Evolutionary conservation across 2,888 invertebrate genomes (phyloP).

Genomic region (Bugulina stolonifera): DNA sequence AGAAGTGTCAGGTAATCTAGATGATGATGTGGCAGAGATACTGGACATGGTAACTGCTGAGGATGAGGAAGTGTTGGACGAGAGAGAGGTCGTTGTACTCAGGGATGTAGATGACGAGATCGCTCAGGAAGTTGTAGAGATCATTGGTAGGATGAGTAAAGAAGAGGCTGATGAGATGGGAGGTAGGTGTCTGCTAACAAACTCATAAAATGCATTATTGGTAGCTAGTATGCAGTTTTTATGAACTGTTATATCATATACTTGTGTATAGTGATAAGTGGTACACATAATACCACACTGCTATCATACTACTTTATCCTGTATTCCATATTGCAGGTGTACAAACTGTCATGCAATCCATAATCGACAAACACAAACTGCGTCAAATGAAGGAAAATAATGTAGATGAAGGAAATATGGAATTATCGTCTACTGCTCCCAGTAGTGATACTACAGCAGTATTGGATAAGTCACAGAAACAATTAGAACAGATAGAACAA

Average conservation of each 20-base stretch:
- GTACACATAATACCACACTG: too few species aligned
- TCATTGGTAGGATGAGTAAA: constrained; percentile 15
- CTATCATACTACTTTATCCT: neutral
- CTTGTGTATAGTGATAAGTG: too few species aligned
- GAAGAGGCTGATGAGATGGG: constrained; percentile 21
- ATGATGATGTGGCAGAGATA: constrained; percentile 24
- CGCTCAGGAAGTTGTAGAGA: constrained; percentile 7
- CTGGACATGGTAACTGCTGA: constrained; percentile 15
- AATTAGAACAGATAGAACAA: too few species aligned
- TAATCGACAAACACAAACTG: neutral
- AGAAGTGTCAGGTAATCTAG: constrained; percentile 12
- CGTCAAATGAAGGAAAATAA: neutral
- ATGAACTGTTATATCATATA: neutral
- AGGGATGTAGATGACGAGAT: constrained; percentile 7
- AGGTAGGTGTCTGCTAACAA: neutral
- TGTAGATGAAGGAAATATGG: too few species aligned
- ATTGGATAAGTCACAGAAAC: too few species aligned
- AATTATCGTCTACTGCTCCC: too few species aligned
- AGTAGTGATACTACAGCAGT: too few species aligned
- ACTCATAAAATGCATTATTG: too few species aligned
- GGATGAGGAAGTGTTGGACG: neutral
- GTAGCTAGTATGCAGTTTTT: too few species aligned
- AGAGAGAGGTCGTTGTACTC: constrained; percentile 16
- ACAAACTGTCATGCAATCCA: constrained; percentile 10
- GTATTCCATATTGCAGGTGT: neutral